Conservation (phyloP, 2,113 vertebrate genomes). For the Turdus rufiventris region DNA sequence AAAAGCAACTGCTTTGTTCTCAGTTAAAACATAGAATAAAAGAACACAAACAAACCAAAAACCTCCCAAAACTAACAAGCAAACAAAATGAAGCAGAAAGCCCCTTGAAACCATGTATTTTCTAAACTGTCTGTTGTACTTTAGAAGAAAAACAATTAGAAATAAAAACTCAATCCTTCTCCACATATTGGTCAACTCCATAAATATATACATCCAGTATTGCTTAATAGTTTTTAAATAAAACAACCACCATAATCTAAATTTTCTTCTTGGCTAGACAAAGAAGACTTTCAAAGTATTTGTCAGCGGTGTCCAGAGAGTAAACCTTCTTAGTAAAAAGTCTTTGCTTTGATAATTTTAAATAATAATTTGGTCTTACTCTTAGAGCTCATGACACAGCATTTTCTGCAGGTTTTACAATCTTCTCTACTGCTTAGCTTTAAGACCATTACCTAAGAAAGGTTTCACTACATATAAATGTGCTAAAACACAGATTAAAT, state of each 20-base stretch:
- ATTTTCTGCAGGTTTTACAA: neutral
- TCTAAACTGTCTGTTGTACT: neutral
- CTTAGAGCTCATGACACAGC: neutral
- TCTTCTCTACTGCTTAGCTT: neutral
- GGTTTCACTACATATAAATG: neutral
- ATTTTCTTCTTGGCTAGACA: neutral
- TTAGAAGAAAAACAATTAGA: neutral
- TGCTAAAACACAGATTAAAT: conserved; percentile 8
- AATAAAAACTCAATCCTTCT: neutral
- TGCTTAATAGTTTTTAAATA: neutral
- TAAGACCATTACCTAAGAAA: neutral
- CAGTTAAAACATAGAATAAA: neutral
- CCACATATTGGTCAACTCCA: neutral
- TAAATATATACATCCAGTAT: neutral
- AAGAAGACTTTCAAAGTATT: neutral
- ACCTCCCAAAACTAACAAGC: neutral
- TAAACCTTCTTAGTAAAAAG: neutral
- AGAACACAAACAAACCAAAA: neutral
- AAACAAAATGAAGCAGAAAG: neutral
- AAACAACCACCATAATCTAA: neutral
- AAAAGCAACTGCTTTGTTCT: conserved; percentile 38
- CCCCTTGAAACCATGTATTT: neutral
- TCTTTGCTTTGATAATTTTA: neutral
- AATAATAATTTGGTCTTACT: neutral
- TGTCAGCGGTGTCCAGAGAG: neutral